Evolutionary conservation across 2,888 invertebrate species (phyloP), one percentile per base, ranked within the genome.

Genomic region (Xanthorhoe spadicearia): DNA sequence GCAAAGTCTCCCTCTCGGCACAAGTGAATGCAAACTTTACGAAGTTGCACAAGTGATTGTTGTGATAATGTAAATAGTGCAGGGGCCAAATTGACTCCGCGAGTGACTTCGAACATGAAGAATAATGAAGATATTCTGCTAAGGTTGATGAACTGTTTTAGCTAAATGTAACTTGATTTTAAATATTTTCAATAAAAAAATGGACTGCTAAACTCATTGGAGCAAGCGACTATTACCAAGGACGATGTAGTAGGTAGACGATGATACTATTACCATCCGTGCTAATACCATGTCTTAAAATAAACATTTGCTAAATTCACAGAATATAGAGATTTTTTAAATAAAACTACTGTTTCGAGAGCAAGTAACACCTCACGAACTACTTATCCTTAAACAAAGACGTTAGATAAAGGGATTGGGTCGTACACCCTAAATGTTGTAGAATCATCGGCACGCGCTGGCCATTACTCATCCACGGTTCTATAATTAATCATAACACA

Each of bases 401-500:
- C 60, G 54, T 62, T 66, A 53, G 60, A 59, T 58, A 50, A 35
- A 49, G 49, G 50, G 66, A 64, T 69, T 65, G 65, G 57, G 50
- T 28, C 17, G 58, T 61, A 9, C 35, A 17, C 18, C 52, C 55
- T 65, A 58, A 66, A 68, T 74, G 73, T 73, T 72, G 70, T 74
- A 73, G 76, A 65, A 72, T 75, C 74, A 75, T 71, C 56, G 71
- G 74, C 77, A 76, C 75, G 76, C 70, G 68, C 72, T 66, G 59
- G 13, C 70, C 71, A 75, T 81, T 74, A 75, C 70, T 81, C 79
- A 78, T 70, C 66, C 66, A 65, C 35, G 59, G 71, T 73, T 70
- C 74, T 76, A 81, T n/a, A n/a, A n/a, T 81, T 76, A 74, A 80
- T 81, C 77, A 76, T 69, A 35, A 38, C 61, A 66, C 19, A 53